Percentiles rank a stretch among this genome's conserved stretches.
Conservation (phyloP, 2,113 vertebrate species). For the Heliornis fulica region DNA sequence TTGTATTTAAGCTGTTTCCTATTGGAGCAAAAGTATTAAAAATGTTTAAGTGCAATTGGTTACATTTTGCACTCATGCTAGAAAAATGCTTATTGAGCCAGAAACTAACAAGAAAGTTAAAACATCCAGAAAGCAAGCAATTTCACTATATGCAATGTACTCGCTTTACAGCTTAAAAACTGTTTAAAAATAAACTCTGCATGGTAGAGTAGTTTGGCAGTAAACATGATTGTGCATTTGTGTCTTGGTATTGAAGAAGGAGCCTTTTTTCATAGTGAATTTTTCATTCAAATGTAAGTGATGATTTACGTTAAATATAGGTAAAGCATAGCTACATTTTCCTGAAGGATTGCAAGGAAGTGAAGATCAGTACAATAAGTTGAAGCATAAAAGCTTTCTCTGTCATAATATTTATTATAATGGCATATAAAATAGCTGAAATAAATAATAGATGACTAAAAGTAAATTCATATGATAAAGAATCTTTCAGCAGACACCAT, state of each 20-base stretch:
- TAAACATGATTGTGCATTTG: conserved; percentile 75
- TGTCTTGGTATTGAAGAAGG: conserved; percentile 67
- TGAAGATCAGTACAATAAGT: conserved; percentile 80
- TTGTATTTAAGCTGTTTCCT: background rate
- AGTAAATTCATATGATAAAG: conserved; percentile 90
- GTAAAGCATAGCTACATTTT: conserved; percentile 86
- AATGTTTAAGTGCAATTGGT: conserved; percentile 61
- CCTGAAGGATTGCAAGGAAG: conserved; percentile 93
- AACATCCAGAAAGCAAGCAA: conserved; percentile 65
- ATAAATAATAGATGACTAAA: conserved; percentile 97
- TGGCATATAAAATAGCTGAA: conserved; percentile 94
- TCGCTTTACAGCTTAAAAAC: conserved; percentile 71
- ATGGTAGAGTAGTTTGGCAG: conserved; percentile 56
- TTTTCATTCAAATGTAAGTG: conserved; percentile 82
- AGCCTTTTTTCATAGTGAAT: conserved; percentile 74
- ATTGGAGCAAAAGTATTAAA: conserved; percentile 66
- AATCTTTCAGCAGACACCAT: conserved; percentile 89
- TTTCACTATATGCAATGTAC: conserved; percentile 60
- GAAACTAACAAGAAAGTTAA: conserved; percentile 71
- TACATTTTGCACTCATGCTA: conserved; percentile 60
- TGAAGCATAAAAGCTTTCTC: conserved; percentile 90
- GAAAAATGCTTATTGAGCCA: conserved; percentile 74
- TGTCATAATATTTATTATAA: conserved; percentile 94
- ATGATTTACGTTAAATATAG: conserved; percentile 92
- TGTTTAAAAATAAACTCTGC: conserved; percentile 70